These are phyloP conservation scores for Apogon talboti DNA, from an alignment of 2,797 vertebrate species.

Conservation along the genomic window DNA sequence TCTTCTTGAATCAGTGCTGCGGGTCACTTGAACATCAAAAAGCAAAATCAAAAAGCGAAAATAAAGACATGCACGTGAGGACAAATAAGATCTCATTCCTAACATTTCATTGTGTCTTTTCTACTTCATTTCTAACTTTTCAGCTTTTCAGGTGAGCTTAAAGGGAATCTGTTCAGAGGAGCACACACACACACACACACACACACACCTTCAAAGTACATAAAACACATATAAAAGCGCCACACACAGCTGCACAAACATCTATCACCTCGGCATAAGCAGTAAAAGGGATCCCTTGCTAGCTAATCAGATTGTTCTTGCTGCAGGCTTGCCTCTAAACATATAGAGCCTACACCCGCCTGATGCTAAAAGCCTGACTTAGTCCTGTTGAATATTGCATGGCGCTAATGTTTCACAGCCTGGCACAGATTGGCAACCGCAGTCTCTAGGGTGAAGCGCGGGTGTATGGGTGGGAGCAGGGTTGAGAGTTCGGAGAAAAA, in stretches of 20 bases:
- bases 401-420: conserved; percentile 74
- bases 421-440: conserved; percentile 73
- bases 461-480: conserved; percentile 25
- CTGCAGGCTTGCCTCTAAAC: conserved; percentile 78
- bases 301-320: conserved; percentile 72
- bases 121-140: conserved; percentile 27
- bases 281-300: conserved; percentile 61
- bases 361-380: conserved; percentile 82
- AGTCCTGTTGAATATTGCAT: conserved; percentile 83
- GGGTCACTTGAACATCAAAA: conserved; percentile 16
- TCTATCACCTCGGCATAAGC: conserved; percentile 18
- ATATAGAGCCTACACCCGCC: conserved; percentile 63
- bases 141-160: conserved; percentile 6
- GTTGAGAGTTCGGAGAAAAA: neutral
- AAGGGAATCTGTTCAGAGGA: conserved; percentile 23
- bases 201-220: conserved; percentile 8
- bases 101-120: conserved; percentile 12
- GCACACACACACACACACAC: neutral
- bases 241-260: conserved; percentile 21
- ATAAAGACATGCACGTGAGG: conserved; percentile 2
- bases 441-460: conserved; percentile 58
- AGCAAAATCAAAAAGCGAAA: conserved; percentile 17
- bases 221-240: conserved; percentile 11
- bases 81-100: conserved; percentile 5
- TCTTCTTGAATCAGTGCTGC: conserved; percentile 11